Conservation (phyloP, 30 jellyfish, hydroid and myxozoan genomes). For the Aurelia sp. region DNA sequence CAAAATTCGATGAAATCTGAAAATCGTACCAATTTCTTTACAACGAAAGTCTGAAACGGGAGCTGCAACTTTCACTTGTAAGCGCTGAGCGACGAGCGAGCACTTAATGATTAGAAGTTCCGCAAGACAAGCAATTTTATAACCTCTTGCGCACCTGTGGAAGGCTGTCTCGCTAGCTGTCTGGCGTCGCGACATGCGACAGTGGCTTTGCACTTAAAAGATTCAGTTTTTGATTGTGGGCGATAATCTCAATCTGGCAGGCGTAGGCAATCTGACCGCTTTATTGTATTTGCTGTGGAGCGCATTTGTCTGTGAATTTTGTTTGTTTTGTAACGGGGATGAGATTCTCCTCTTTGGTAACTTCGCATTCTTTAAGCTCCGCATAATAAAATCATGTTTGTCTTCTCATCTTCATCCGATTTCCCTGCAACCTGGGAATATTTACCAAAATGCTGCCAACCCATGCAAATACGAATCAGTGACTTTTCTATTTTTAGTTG, state of each 20-base stretch:
- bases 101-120: neutral
- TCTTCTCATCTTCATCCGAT: too few species aligned
- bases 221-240: slow-evolving; percentile 57
- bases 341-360: too few species aligned
- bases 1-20: too few species aligned
- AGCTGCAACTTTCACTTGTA: neutral
- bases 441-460: too few species aligned
- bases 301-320: slow-evolving; percentile 61
- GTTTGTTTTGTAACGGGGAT: slow-evolving; percentile 43
- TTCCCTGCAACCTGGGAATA: too few species aligned
- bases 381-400: too few species aligned
- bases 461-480: too few species aligned
- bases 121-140: slow-evolving; percentile 1
- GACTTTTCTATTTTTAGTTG: too few species aligned
- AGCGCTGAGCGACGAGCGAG: neutral
- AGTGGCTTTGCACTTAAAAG: slow-evolving; percentile 36
- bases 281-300: slow-evolving; percentile 56
- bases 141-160: slow-evolving; percentile 66
- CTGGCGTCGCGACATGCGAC: slow-evolving; percentile 85
- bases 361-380: too few species aligned
- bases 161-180: slow-evolving; percentile 47
- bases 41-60: too few species aligned
- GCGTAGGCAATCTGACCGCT: slow-evolving; percentile 56
- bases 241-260: slow-evolving; percentile 30
- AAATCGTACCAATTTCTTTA: too few species aligned